These are phyloP conservation scores for Lepidostoma basale DNA, from an alignment of 1,140 invertebrate genomes.

Conservation along the genomic window DNA sequence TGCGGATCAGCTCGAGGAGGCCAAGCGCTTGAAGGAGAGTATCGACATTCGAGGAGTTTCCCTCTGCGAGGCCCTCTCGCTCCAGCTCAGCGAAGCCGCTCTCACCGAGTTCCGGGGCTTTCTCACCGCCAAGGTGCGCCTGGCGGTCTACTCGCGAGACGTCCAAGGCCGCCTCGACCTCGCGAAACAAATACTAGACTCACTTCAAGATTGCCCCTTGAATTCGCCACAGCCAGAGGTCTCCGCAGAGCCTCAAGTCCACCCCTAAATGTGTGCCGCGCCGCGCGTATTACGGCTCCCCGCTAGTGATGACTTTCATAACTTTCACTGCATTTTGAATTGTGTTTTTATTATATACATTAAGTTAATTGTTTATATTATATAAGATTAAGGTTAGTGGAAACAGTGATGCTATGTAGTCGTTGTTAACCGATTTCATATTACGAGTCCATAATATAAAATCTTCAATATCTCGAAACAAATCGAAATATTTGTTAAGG, in stretches of 20 bases:
- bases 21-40: constrained; percentile 34
- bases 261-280: no score
- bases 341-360: no score
- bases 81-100: constrained; percentile 21
- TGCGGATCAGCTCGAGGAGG: constrained; percentile 37
- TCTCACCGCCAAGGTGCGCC: constrained; percentile 29
- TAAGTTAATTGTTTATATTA: no score
- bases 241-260: no score
- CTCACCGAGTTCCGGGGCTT: constrained; percentile 25
- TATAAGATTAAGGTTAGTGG: no score
- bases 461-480: constrained; percentile 23
- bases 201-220: neutral
- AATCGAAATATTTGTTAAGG: constrained; percentile 23
- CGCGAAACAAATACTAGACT: constrained; percentile 18
- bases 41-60: constrained; percentile 29
- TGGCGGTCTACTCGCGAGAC: constrained; percentile 31
- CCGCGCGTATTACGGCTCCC: no score
- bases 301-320: no score
- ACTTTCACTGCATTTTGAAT: no score
- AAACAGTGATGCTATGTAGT: no score
- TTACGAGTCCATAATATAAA: no score
- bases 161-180: constrained; percentile 34
- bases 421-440: no score
- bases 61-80: constrained; percentile 11
- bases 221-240: neutral